phyloP scores from a whole-genome alignment of 1,140 invertebrate genomes.

The Trypoxylus dichotomus region DNA sequence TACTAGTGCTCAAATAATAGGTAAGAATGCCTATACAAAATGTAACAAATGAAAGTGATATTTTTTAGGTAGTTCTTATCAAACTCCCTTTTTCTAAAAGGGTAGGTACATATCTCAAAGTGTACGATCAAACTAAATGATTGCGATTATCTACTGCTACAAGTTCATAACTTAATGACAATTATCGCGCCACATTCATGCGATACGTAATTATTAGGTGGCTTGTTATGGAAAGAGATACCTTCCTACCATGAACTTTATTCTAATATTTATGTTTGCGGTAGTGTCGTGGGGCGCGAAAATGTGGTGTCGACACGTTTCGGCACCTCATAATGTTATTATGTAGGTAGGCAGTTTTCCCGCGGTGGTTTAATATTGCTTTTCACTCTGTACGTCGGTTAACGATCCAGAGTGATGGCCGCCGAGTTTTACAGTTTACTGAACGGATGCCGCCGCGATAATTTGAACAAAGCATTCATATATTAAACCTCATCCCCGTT shows the following conservation, averaged over 20 bases:
- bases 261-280: neutral
- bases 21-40: too few species aligned
- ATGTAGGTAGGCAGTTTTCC: neutral
- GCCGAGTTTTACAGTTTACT: neutral
- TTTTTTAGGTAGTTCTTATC: too few species aligned
- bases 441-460: neutral
- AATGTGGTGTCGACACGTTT: neutral
- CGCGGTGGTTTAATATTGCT: neutral
- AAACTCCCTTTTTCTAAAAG: too few species aligned
- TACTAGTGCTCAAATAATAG: too few species aligned
- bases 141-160: neutral
- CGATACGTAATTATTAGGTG: neutral
- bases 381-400: neutral
- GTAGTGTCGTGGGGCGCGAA: neutral
- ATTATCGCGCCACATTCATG: neutral
- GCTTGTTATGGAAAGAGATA: neutral
- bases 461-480: constrained; percentile 3
- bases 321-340: neutral
- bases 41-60: too few species aligned
- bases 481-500: neutral
- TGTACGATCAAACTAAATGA: neutral
- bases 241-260: neutral
- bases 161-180: neutral
- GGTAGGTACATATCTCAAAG: neutral
- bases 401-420: neutral